These are phyloP conservation scores for Sternotherus odoratus DNA, from an alignment of 2,797 vertebrate genomes.

Conservation along the genomic window DNA sequence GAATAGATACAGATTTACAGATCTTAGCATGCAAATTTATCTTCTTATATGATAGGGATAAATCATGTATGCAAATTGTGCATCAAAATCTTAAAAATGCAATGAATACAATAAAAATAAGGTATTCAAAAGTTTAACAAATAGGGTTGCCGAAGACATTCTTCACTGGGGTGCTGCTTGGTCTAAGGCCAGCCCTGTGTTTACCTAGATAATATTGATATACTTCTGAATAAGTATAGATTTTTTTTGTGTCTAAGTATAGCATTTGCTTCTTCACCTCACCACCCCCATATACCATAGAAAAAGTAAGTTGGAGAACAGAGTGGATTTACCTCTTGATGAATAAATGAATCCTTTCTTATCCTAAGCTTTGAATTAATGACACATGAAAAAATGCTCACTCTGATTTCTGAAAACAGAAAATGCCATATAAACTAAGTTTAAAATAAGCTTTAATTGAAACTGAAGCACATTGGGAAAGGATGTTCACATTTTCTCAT, in stretches of 20 bases:
- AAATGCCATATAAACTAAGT: conserved; percentile 23
- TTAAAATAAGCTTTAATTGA: conserved; percentile 23
- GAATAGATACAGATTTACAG: too few relatives aligned
- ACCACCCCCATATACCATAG: not conserved
- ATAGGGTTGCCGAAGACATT: too few relatives aligned
- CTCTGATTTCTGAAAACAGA: not conserved
- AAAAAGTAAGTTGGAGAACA: conserved; percentile 43
- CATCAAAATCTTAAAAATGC: too few relatives aligned
- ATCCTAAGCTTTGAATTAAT: conserved; percentile 78
- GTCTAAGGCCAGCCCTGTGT: not conserved
- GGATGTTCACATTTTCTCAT: not conserved
- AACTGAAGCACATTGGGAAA: conserved; percentile 6
- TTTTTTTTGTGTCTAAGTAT: conserved; percentile 51
- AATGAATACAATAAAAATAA: too few relatives aligned
- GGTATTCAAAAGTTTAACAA: too few relatives aligned
- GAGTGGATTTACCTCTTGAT: conserved; percentile 57
- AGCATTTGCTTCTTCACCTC: not conserved
- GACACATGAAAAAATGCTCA: conserved; percentile 61
- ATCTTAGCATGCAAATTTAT: too few relatives aligned
- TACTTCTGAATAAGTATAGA: conserved; percentile 32
- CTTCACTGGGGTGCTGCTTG: too few relatives aligned
- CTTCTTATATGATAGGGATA: too few relatives aligned
- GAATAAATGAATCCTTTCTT: conserved; percentile 67
- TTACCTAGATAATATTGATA: conserved; percentile 49
- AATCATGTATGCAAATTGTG: too few relatives aligned